Evolutionary conservation across 1,140 invertebrate genomes (phyloP).

Genomic region (Plectus sambesii): DNA sequence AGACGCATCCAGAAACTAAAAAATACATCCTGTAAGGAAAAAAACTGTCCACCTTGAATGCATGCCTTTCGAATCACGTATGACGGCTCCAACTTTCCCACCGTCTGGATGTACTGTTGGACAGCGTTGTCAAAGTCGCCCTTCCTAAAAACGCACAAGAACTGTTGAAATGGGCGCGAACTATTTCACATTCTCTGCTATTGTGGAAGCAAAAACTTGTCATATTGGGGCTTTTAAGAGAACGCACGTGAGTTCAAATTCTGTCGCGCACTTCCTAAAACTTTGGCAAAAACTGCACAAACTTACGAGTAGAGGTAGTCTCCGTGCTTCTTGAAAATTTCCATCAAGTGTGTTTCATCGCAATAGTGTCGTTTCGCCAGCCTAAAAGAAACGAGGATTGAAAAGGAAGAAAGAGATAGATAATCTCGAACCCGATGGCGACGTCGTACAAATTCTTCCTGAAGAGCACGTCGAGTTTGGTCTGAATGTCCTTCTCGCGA

Average conservation of each 20-base stretch:
- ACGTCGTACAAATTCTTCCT: constrained; percentile 40
- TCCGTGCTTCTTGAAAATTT: constrained; percentile 40
- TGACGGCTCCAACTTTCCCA: constrained; percentile 41
- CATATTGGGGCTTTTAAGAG: too few species aligned
- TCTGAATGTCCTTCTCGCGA: constrained; percentile 32
- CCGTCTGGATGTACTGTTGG: constrained; percentile 39
- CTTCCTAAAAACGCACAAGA: constrained; percentile 38
- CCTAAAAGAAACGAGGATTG: constrained; percentile 19
- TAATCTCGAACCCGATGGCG: constrained; percentile 27
- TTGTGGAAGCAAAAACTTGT: too few species aligned
- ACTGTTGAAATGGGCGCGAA: too few species aligned
- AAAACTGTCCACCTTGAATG: background rate
- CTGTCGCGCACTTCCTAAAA: too few species aligned
- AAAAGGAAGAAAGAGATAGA: background rate
- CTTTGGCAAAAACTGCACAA: too few species aligned
- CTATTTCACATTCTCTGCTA: too few species aligned
- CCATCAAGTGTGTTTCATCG: constrained; percentile 22
- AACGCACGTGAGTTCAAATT: background rate
- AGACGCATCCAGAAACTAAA: constrained; percentile 36
- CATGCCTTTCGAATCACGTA: constrained; percentile 39
- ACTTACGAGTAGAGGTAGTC: constrained; percentile 40
- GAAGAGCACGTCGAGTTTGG: constrained; percentile 38
- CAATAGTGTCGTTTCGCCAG: constrained; percentile 34
- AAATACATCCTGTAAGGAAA: constrained; percentile 12
- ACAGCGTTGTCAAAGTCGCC: constrained; percentile 42